Base-by-base conservation (phyloP, 2,113 vertebrate species). In the Atherinomorus stipes region DNA sequence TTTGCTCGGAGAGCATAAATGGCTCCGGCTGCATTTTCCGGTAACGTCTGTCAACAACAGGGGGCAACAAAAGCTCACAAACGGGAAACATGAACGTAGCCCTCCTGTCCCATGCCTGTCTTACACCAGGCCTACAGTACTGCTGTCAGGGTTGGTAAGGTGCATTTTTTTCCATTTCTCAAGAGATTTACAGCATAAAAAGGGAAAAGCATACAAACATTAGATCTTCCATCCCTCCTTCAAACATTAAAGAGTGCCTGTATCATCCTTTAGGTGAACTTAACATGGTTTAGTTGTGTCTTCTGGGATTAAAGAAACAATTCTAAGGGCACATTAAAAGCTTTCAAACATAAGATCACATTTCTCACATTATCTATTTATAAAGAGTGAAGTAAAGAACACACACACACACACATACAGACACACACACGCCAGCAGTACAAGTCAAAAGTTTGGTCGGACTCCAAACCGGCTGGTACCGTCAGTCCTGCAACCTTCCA, bases 81-180 rank as follows among this genome's bases (percentile, higher is more conserved):
- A 34, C 16, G 28, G 37, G 44, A 7, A 13, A 18, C 25, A 51
- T 66, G 53, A 56, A 65, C 42, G 62, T 70, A 76, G 83, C 67
- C 85, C 75, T 82, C 61, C 63, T 80, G 66, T 64, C 69, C 78
- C 68, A 31, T 53, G 74, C 44, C 83, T 54, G 69, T 12, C 25
- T 25, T 0, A 3, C 0, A 1, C 12, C 56, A 77, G 64, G 49
- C 38, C 61, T 58, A 42, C 54, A 59, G 66, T 78, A 31, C 50
- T 37, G 51, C 7, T 70, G 51, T 69, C 66, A 45, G 62, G 65
- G 64, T 72, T 45, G 40, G 21, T 54, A 50, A 47, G 38, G 37
- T 66, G 61, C 34, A 7, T 26, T 60, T 53, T 60, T 53, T 25
- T 53, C 1, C 23, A 19, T 9, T 16, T 40, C 52, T 52, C 11